Percentiles rank a stretch among this genome's conserved stretches.
Evolutionary conservation across 2,797 vertebrate genomes (phyloP).

Genomic region (Apogon hyalosoma): DNA sequence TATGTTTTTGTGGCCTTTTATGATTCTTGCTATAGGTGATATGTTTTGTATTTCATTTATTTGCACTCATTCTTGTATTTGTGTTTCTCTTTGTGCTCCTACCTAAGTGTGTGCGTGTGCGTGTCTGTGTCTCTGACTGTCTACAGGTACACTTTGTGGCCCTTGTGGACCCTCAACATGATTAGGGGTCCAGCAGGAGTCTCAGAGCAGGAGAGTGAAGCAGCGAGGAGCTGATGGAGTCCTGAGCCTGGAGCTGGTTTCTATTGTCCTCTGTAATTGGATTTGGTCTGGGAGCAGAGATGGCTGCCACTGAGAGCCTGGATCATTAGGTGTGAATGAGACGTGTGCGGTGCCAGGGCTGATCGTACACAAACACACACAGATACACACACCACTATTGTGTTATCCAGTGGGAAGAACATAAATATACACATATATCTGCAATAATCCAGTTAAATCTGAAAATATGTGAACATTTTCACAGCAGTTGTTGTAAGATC

Average conservation of each 20-base stretch:
- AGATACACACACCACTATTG: constrained; percentile 19
- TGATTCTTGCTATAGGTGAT: neutral
- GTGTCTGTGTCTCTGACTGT: constrained; percentile 5
- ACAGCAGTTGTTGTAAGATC: constrained; percentile 13
- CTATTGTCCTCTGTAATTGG: constrained; percentile 84
- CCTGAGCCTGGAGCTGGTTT: constrained; percentile 59
- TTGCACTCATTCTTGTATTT: constrained; percentile 13
- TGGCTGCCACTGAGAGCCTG: constrained; percentile 66
- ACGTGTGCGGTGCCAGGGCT: constrained; percentile 34
- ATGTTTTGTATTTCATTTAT: constrained; percentile 6
- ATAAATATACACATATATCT: constrained; percentile 7
- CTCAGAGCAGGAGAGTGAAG: constrained; percentile 51
- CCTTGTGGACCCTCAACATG: constrained; percentile 70
- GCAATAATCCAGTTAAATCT: constrained; percentile 24
- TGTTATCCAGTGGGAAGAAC: constrained; percentile 15
- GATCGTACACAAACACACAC: constrained; percentile 12
- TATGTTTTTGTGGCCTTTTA: constrained; percentile 1
- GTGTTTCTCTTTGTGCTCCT: constrained; percentile 22
- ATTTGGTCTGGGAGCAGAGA: constrained; percentile 77
- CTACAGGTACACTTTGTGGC: constrained; percentile 52
- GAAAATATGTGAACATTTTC: constrained; percentile 26
- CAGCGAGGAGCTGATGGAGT: constrained; percentile 62
- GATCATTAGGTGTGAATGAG: constrained; percentile 80
- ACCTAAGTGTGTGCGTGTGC: neutral
- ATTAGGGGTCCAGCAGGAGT: constrained; percentile 70